Base-by-base conservation (phyloP, 2,888 invertebrate genomes). In the Poecilobothrus nobilitatus region DNA sequence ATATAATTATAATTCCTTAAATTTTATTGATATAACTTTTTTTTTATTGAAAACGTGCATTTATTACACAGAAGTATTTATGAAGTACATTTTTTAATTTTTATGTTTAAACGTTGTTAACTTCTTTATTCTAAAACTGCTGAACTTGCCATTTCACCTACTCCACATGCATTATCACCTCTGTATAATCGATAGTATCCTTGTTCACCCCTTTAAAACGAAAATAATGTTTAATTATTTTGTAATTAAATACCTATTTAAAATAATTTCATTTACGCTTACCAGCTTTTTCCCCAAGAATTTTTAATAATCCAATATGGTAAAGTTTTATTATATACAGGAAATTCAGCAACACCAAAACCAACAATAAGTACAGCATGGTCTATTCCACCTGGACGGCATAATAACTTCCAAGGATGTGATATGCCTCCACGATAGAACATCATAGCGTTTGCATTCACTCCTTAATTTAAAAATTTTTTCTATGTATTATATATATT, bases 301-400 rank as follows among this genome's bases (percentile, higher is more conserved):
- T 97, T 97, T 85, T 97, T 97, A 41, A 97, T 85, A 71, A 91
- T 91, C 97, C 97, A 97, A 80, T 89, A 97, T 0, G 95, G 95
- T 64, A 93, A 79, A 1, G 84, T 85, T 81, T 90, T 92, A 76
- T 94, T 88, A 83, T 94, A 94, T 63, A 89, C 80, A 10, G 91
- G 90, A 83, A 92, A 92, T 64, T 86, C 92, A 87, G 86, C 78
- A 81, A 87, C 78, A 68, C 96, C 97, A 78, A 89, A 97, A 69
- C 97, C 97, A 3, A 97, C 96, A 76, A 97, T 91, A 1, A 97
- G 85, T n/a, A 97, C 97, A 2, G 97, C 97, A 78, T 97, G 97
- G 82, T 97, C 95, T 44, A 97, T 81, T 76, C 86, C 86, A 1
- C 83, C 83, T 1, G 91, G 90, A 75, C 84, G 87, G 81, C 95